phyloP scores from a whole-genome alignment of 2,113 vertebrate species.

The Phycodurus eques region DNA sequence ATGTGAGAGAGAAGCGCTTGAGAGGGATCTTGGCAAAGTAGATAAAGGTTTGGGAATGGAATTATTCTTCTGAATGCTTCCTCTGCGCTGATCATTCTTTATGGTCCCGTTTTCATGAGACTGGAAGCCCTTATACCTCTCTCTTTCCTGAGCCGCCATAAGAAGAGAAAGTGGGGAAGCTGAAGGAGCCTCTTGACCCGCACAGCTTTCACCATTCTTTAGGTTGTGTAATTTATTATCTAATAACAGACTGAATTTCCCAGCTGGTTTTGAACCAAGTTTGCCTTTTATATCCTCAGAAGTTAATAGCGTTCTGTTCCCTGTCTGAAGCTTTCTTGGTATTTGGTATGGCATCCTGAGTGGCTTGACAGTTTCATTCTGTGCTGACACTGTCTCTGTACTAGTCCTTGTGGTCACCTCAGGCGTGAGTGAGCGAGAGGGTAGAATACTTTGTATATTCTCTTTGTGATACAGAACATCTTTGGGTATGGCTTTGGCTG shows the following conservation, averaged over 20 bases:
- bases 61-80: slow-evolving; percentile 66
- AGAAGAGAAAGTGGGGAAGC: slow-evolving; percentile 87
- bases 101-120: slow-evolving; percentile 54
- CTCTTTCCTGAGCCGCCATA: slow-evolving; percentile 84
- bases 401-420: slow-evolving; percentile 19
- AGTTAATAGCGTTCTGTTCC: neutral
- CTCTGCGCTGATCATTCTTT: slow-evolving; percentile 30
- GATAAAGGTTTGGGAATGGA: slow-evolving; percentile 73
- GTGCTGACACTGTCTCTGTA: slow-evolving; percentile 11
- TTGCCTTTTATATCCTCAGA: slow-evolving; percentile 29
- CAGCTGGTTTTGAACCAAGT: slow-evolving; percentile 15
- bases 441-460: slow-evolving; percentile 17
- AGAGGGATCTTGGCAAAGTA: slow-evolving; percentile 63
- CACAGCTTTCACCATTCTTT: slow-evolving; percentile 51
- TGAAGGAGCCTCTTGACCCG: slow-evolving; percentile 31
- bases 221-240: slow-evolving; percentile 69
- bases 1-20: slow-evolving; percentile 24
- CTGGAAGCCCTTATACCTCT: slow-evolving; percentile 69
- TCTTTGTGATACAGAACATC: slow-evolving; percentile 34
- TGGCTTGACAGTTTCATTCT: slow-evolving; percentile 28
- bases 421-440: slow-evolving; percentile 12
- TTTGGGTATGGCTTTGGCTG: slow-evolving; percentile 49
- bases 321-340: slow-evolving; percentile 43
- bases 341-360: slow-evolving; percentile 1
- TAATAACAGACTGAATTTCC: slow-evolving; percentile 58